Conservation (phyloP, 1,140 invertebrate genomes). For the Pectinophora gossypiella region DNA sequence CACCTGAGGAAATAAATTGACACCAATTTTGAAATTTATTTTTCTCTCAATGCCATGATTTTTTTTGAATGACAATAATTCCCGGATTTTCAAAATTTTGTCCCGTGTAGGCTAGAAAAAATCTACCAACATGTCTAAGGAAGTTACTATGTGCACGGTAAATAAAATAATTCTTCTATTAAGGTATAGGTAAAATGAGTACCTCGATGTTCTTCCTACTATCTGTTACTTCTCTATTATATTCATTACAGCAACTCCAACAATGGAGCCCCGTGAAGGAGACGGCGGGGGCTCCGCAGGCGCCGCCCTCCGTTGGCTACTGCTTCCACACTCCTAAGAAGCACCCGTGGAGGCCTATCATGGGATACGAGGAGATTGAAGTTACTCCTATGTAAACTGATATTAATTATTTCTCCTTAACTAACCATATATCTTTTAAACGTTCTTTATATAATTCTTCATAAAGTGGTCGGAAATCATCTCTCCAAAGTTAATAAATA, state of each 20-base stretch:
- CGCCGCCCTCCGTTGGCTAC: slow-evolving; percentile 63
- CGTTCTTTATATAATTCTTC: too few species aligned
- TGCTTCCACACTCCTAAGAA: slow-evolving; percentile 77
- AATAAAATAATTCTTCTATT: too few species aligned
- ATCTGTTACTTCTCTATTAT: too few species aligned
- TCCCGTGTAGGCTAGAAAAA: not conserved
- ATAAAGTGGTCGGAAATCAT: too few species aligned
- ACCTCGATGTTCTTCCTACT: too few species aligned
- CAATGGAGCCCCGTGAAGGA: slow-evolving; percentile 76
- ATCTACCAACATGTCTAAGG: slow-evolving; percentile 51
- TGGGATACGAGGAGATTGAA: slow-evolving; percentile 85
- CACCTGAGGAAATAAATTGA: slow-evolving; percentile 15
- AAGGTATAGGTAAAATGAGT: too few species aligned
- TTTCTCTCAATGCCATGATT: slow-evolving; percentile 13
- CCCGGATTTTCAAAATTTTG: not conserved
- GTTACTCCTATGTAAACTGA: slow-evolving; percentile 78
- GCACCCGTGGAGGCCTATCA: slow-evolving; percentile 86
- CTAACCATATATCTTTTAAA: not conserved
- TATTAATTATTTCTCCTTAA: slow-evolving; percentile 3
- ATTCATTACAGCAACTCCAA: slow-evolving; percentile 78
- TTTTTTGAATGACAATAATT: too few species aligned
- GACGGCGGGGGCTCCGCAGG: slow-evolving; percentile 42
- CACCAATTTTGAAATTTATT: slow-evolving; percentile 31
- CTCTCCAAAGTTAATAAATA: too few species aligned
- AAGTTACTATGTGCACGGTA: slow-evolving; percentile 68